Conservation (phyloP, 2,113 vertebrate species). For the Tylochromis polylepis region DNA sequence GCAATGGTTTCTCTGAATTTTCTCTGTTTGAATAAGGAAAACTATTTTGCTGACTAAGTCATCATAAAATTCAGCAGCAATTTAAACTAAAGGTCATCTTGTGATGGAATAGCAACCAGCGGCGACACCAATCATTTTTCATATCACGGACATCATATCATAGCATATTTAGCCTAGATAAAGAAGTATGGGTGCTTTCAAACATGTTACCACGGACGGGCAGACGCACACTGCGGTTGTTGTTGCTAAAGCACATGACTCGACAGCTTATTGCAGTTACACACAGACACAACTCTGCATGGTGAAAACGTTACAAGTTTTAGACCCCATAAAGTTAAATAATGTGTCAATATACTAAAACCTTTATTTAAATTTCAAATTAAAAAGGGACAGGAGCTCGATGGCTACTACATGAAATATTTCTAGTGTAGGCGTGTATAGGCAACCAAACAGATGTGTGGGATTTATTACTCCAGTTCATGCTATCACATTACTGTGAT, state of each 20-base stretch:
- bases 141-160: background rate
- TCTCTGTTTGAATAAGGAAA: background rate
- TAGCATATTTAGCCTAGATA: background rate
- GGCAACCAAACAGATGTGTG: background rate
- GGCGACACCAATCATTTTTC: background rate
- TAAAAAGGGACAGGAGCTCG: background rate
- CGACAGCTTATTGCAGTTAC: background rate
- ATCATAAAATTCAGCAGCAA: background rate
- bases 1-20: background rate
- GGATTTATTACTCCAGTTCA: background rate
- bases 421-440: background rate
- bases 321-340: background rate
- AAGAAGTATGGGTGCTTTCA: background rate
- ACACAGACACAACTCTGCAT: background rate
- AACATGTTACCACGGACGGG: background rate
- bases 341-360: background rate
- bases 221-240: background rate
- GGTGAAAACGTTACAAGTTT: background rate
- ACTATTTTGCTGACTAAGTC: background rate
- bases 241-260: background rate
- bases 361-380: background rate
- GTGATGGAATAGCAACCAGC: background rate
- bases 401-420: background rate
- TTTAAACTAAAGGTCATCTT: background rate
- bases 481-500: background rate